phyloP scores from a whole-genome alignment of 2,797 vertebrate genomes.

The Cuniculus paca region DNA sequence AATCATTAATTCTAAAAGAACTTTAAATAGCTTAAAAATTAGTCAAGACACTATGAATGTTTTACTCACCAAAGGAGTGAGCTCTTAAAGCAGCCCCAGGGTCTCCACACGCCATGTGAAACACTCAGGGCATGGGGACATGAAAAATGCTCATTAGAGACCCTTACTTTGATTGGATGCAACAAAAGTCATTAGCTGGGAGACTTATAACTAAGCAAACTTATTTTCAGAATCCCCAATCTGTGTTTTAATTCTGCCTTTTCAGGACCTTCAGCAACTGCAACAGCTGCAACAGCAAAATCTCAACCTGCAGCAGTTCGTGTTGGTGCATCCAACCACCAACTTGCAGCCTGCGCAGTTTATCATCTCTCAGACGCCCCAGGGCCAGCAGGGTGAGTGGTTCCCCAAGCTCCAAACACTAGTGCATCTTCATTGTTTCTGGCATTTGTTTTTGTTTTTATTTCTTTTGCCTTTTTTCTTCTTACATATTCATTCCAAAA shows the following conservation, averaged over 20 bases:
- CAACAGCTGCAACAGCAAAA: conserved; percentile 98
- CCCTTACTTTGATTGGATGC: conserved; percentile 17
- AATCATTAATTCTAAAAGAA: conserved; percentile 42
- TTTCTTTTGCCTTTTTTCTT: neutral
- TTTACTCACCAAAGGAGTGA: neutral
- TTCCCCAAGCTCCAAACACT: neutral
- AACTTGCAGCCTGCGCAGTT: conserved; percentile 97
- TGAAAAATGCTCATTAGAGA: neutral
- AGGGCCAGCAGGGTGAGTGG: conserved; percentile 96
- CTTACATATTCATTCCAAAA: neutral
- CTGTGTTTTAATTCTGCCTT: conserved; percentile 63
- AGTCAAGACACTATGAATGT: neutral
- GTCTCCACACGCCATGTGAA: neutral
- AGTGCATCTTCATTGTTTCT: neutral
- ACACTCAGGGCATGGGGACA: neutral
- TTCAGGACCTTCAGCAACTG: conserved; percentile 92
- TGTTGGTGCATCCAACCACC: conserved; percentile 97
- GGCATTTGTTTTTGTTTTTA: neutral
- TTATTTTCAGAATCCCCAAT: conserved; percentile 71
- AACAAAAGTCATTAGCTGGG: conserved; percentile 23
- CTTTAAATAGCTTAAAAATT: neutral
- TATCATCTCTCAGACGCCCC: conserved; percentile 98
- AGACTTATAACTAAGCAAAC: neutral
- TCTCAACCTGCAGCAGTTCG: conserved; percentile 98
- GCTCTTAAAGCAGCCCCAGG: too few relatives aligned